A percentile compares a stretch with the other conserved stretches of the same genome.
Conservation (phyloP, 1,140 invertebrate genomes). For the Eurosta solidaginis region DNA sequence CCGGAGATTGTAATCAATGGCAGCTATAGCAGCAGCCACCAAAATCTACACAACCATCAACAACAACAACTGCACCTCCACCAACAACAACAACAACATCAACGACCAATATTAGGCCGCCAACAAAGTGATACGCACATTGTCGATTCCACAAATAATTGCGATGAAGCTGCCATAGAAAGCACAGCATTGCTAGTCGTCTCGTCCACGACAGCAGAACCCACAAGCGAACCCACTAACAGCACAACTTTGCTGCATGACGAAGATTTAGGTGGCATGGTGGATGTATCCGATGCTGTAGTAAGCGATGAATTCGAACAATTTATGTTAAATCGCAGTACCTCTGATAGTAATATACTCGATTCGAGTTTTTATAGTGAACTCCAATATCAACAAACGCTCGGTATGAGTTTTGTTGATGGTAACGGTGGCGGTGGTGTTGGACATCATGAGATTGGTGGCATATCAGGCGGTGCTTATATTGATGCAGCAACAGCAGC, state of each 20-base stretch:
- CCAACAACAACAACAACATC: conserved; percentile 31
- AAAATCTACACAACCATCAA: conserved; percentile 40
- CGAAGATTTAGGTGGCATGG: background rate
- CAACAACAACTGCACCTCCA: conserved; percentile 30
- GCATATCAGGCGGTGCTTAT: background rate
- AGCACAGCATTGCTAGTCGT: conserved; percentile 37
- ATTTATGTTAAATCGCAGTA: conserved; percentile 47
- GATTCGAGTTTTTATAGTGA: conserved; percentile 50
- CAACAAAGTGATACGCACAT: conserved; percentile 30
- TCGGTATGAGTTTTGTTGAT: conserved; percentile 22
- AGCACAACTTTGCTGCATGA: conserved; percentile 13
- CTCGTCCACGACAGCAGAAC: conserved; percentile 3
- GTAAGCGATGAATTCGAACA: conserved; percentile 43
- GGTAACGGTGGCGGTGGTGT: background rate
- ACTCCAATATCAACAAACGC: conserved; percentile 40
- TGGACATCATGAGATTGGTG: no score
- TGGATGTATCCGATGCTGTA: background rate
- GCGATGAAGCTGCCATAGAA: conserved; percentile 37
- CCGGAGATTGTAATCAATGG: conserved; percentile 51
- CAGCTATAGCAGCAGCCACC: conserved; percentile 43
- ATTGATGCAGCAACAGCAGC: background rate
- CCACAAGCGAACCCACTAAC: background rate
- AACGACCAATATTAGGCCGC: conserved; percentile 33
- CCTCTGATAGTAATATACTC: conserved; percentile 49
- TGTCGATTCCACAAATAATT: conserved; percentile 22